Percentiles rank a stretch among this genome's conserved stretches.
Evolutionary conservation across 2,888 invertebrate species (phyloP).

Genomic region (Aspidiotus destructor): DNA sequence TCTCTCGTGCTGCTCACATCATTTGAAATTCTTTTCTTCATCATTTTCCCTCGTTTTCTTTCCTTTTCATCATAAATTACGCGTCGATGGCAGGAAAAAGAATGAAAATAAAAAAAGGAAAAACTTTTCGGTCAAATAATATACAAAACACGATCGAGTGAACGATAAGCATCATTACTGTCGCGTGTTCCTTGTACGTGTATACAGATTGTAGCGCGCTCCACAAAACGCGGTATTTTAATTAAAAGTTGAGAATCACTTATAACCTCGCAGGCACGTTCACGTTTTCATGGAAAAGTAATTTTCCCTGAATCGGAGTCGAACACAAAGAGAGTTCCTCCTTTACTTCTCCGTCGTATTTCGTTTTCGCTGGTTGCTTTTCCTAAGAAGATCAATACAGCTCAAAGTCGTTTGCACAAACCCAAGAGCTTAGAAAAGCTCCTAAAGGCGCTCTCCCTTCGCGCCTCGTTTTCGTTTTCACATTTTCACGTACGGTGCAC

Average conservation of each 20-base stretch:
- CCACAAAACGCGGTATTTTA: neutral
- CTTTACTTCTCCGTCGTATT: slow-evolving; percentile 21
- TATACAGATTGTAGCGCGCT: too few species aligned
- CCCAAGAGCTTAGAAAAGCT: slow-evolving; percentile 32
- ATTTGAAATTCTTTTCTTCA: too few species aligned
- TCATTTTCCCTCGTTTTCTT: too few species aligned
- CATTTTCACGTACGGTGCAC: slow-evolving; percentile 1
- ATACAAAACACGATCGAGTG: too few species aligned
- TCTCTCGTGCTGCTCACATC: too few species aligned
- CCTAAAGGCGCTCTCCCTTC: slow-evolving; percentile 24
- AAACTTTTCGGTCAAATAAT: too few species aligned
- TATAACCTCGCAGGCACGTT: slow-evolving; percentile 17
- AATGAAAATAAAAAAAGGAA: too few species aligned
- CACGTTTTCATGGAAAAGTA: slow-evolving; percentile 28
- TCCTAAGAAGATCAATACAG: slow-evolving; percentile 33
- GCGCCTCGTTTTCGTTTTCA: slow-evolving; percentile 3
- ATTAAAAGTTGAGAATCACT: slow-evolving; percentile 22
- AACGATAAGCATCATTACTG: neutral
- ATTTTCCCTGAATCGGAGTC: slow-evolving; percentile 20
- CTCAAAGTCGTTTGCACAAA: slow-evolving; percentile 28
- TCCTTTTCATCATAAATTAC: too few species aligned
- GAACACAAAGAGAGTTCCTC: slow-evolving; percentile 23
- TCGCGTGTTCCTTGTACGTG: too few species aligned
- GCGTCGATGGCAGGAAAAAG: too few species aligned
- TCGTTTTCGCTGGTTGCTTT: slow-evolving; percentile 23